Evolutionary conservation across 2,797 vertebrate species (phyloP).

Genomic region (Aldrovandia affinis): DNA sequence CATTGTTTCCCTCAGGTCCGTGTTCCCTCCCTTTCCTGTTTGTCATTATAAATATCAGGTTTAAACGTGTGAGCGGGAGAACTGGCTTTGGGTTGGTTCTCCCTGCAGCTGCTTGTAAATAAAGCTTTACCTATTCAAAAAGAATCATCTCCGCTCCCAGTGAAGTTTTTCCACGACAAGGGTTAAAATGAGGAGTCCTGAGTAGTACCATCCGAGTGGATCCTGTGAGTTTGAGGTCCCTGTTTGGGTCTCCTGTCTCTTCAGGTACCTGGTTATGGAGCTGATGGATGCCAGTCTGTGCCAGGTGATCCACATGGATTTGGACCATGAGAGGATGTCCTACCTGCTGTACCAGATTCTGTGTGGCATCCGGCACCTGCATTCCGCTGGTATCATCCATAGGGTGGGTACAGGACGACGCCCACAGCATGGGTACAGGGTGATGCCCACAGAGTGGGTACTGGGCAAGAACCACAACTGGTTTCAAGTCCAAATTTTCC

Average conservation of each 20-base stretch:
- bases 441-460: not conserved
- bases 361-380: constrained; percentile 95
- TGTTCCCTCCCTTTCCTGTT: too few relatives aligned
- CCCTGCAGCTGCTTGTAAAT: too few relatives aligned
- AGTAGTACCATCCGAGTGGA: too few relatives aligned
- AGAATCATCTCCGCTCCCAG: too few relatives aligned
- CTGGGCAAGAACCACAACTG: not conserved
- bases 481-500: too few relatives aligned
- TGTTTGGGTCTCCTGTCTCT: not conserved
- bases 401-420: constrained; percentile 73
- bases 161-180: too few relatives aligned
- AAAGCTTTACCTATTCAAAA: too few relatives aligned
- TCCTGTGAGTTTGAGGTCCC: not conserved
- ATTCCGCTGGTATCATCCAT: constrained; percentile 97
- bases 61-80: too few relatives aligned
- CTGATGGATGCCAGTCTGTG: constrained; percentile 97
- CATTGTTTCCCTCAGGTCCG: too few relatives aligned
- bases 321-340: constrained; percentile 98
- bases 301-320: constrained; percentile 98
- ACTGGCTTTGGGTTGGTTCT: too few relatives aligned
- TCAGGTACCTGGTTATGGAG: constrained; percentile 96
- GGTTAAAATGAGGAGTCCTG: too few relatives aligned
- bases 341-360: constrained; percentile 97
- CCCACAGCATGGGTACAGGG: not conserved
- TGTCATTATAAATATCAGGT: too few relatives aligned